Conservation (phyloP, 2,797 vertebrate species). For the Notoglanidium macrostoma region DNA sequence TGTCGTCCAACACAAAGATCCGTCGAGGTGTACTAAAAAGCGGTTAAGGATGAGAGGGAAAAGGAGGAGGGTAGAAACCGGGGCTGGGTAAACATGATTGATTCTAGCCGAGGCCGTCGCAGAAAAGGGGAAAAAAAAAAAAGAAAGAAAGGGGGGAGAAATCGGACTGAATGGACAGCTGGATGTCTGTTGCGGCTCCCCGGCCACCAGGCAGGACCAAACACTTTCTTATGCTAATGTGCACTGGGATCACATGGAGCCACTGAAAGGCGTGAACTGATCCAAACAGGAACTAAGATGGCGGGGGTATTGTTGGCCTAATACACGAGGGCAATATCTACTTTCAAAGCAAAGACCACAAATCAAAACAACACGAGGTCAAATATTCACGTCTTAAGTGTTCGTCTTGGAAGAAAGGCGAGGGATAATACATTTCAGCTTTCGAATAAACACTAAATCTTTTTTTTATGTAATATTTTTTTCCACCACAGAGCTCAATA, state of each 20-base stretch:
- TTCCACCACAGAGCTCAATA: neutral
- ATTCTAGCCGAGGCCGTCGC: slow-evolving; percentile 81
- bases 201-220: slow-evolving; percentile 80
- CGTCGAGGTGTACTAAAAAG: slow-evolving; percentile 28
- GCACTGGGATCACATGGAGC: slow-evolving; percentile 75
- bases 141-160: slow-evolving; percentile 76
- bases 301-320: slow-evolving; percentile 27
- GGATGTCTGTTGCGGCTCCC: slow-evolving; percentile 80
- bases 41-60: slow-evolving; percentile 45
- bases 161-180: slow-evolving; percentile 86
- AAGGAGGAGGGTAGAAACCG: slow-evolving; percentile 29
- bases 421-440: neutral
- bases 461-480: neutral
- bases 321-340: slow-evolving; percentile 4
- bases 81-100: slow-evolving; percentile 84
- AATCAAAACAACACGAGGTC: neutral
- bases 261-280: slow-evolving; percentile 60
- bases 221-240: slow-evolving; percentile 95
- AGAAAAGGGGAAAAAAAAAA: slow-evolving; percentile 84
- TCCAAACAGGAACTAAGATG: slow-evolving; percentile 59
- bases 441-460: neutral
- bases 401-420: neutral
- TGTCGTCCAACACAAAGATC: slow-evolving; percentile 38
- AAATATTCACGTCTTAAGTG: neutral
- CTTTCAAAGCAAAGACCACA: slow-evolving; percentile 23